Base-by-base conservation (phyloP, 1,140 invertebrate genomes). In the Odontomachus brunneus region DNA sequence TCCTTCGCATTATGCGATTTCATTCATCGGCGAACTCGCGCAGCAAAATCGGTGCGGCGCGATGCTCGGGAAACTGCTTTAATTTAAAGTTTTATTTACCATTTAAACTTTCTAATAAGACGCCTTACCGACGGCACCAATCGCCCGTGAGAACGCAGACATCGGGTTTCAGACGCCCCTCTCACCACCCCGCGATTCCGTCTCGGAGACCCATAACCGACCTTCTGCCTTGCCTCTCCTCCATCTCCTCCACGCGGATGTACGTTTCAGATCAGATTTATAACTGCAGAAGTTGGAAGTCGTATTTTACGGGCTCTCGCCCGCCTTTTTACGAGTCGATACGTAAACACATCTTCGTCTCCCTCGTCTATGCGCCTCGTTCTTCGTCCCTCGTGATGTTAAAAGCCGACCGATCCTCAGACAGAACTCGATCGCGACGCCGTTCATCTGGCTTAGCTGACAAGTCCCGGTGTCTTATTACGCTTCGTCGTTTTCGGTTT, bases 51-150 rank as follows among this genome's bases (percentile, higher is more conserved):
- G 33, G n/a, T 22, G 15, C 26, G 60, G 60, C 19, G 19, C 19
- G 19, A 22, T 15, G 26, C 73, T n/a, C 7, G 63, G 7, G 51
- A 55, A 69, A 69, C 51, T 69, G 75, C 75, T 2, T 80, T 80
- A 80, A 80, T 80, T 80, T 80, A 80, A 80, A 80, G 75, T 80
- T 80, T 80, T 80, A 80, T 80, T 80, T 80, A 80, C 65, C 75
- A 80, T 80, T 80, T 80, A 80, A 80, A 80, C 65, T 80, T 80
- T 80, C 75, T 80, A 80, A 80, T 80, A 80, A 80, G 65, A 80
- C 65, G 33, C 75, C 14, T 80, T 71, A 80, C 51, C 33, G 14
- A 48, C 51, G 63, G 51, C 51, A 71, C 51, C 65, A 71, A 80
- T 80, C 75, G 65, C 33, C 75, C 49, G 53, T 80, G 65, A 80